Evolutionary conservation across 2,113 vertebrate genomes (phyloP).

Genomic region (Cnemophilus loriae): DNA sequence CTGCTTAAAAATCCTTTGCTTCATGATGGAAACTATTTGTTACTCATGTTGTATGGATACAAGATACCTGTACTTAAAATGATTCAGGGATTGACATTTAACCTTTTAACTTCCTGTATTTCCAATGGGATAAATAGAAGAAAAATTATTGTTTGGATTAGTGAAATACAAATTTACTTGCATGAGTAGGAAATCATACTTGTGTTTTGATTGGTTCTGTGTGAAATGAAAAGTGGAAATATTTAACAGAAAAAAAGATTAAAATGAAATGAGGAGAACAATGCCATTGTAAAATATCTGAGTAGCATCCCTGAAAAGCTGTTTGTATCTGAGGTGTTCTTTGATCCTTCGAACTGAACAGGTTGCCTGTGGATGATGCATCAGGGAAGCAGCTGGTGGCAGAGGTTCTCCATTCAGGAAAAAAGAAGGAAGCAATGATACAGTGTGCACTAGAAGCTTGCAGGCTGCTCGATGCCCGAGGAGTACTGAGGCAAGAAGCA

Average conservation of each 20-base stretch:
- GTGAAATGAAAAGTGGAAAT: background rate
- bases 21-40: background rate
- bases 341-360: constrained; percentile 46
- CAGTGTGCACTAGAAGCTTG: constrained; percentile 93
- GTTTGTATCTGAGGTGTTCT: background rate
- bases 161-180: background rate
- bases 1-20: background rate
- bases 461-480: constrained; percentile 90
- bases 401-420: constrained; percentile 88
- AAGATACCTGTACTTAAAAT: background rate
- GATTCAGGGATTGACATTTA: background rate
- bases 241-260: background rate
- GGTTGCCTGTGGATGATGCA: constrained; percentile 92
- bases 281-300: background rate
- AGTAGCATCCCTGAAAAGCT: background rate
- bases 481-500: constrained; percentile 94
- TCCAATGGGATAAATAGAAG: background rate
- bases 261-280: background rate
- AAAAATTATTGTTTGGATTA: background rate
- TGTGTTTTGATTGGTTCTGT: background rate
- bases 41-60: background rate
- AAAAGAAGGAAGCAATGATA: constrained; percentile 91
- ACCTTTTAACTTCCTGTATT: background rate
- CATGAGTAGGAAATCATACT: background rate
- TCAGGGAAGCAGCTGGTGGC: constrained; percentile 89